A percentile compares a stretch with the other conserved stretches of the same genome.
Conservation (phyloP, 2,797 vertebrate species). For the Euphonia xanthogaster region DNA sequence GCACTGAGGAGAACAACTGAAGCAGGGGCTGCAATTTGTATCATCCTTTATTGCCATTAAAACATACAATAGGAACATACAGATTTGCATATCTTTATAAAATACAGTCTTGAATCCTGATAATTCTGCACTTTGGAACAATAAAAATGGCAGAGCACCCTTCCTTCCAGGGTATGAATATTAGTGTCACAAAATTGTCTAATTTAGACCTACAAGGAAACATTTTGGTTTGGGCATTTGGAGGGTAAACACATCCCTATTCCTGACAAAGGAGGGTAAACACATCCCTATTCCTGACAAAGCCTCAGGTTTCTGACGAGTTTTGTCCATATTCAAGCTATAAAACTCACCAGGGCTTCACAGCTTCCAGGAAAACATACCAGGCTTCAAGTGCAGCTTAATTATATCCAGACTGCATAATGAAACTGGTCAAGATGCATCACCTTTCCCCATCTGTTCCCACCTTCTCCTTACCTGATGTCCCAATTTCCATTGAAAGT, state of each 20-base stretch:
- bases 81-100: not conserved
- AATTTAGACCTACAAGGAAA: not conserved
- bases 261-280: not conserved
- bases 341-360: not conserved
- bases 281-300: not conserved
- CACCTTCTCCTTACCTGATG: not conserved
- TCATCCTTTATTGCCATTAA: not conserved
- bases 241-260: not conserved
- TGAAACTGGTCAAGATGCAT: not conserved
- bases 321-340: not conserved
- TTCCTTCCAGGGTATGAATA: not conserved
- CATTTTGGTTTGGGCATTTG: not conserved
- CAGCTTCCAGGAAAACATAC: not conserved
- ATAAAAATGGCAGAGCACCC: not conserved
- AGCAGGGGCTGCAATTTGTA: not conserved
- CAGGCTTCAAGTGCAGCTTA: not conserved
- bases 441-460: not conserved
- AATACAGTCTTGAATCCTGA: not conserved
- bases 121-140: not conserved
- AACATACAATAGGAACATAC: not conserved
- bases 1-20: not conserved
- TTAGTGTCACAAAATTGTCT: not conserved
- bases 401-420: not conserved
- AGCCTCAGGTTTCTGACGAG: not conserved
- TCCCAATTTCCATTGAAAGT: not conserved